phyloP scores from a whole-genome alignment of 2,888 invertebrate species.

The Drosophila atroscutellata region DNA sequence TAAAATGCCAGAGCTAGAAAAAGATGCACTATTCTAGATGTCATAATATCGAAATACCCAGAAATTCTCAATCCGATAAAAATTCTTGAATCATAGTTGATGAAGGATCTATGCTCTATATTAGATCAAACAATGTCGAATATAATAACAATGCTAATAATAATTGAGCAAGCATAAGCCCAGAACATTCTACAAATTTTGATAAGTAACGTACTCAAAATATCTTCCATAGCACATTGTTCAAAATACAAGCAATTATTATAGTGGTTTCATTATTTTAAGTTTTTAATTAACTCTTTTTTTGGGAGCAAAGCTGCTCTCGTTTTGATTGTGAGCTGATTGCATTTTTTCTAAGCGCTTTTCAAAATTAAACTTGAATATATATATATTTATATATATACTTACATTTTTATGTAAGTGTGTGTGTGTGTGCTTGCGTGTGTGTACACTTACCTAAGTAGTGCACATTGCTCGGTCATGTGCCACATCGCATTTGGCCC shows the following conservation, averaged over 20 bases:
- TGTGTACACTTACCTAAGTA: constrained; percentile 34
- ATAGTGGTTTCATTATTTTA: background rate
- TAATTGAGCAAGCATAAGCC: background rate
- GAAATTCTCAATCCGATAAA: background rate
- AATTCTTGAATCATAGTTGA: background rate
- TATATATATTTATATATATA: background rate
- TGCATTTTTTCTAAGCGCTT: constrained; percentile 27
- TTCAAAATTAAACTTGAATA: background rate
- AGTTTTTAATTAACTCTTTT: constrained; percentile 12
- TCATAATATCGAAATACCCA: background rate
- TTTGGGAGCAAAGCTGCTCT: background rate
- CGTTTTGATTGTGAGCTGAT: background rate
- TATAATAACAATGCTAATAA: background rate
- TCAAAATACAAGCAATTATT: background rate
- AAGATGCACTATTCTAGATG: background rate
- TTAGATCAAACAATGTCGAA: background rate
- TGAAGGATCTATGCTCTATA: background rate
- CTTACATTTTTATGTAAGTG: background rate
- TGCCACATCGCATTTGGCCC: constrained; percentile 57
- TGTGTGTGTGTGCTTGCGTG: background rate
- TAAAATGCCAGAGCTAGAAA: background rate
- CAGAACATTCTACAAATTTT: background rate
- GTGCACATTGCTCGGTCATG: constrained; percentile 53
- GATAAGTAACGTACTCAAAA: too few relatives aligned
- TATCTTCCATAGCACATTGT: too few relatives aligned